Evolutionary conservation across 1,140 invertebrate species (phyloP), one percentile per base, ranked within the genome.

Genomic region (Stenopsyche tienmushanensis): DNA sequence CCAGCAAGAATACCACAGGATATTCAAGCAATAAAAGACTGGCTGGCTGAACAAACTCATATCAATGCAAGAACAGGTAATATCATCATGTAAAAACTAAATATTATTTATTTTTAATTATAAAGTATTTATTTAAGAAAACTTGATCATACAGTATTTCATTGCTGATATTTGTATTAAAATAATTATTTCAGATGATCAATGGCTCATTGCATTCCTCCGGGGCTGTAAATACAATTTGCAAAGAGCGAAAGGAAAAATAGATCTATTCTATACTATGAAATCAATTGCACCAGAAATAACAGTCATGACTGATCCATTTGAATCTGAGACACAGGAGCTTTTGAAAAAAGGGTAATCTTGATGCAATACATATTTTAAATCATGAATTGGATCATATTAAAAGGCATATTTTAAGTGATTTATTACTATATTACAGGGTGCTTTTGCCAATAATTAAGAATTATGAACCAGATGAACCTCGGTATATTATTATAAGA

Each of bases 31-130:
- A 84, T 91, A n/a, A 88, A 86, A 62, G 85, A 88, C 57, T 91
- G 89, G 90, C 73, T 91, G 0, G 72, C 76, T 5, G 86, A 87
- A 67, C 88, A 91, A 75, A 87, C 88, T 0, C 88, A 91, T 78
- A 78, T 91, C 8, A 44, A 24, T 34, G 49, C 41, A 2, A 17
- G 57, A 47, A 47, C 23, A 3, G 57, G 57, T 62, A 23, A 62
- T 23, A 18, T 17, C 15, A 42, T 59, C 24, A 45, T 9, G n/a
- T n/a, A n/a, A n/a, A n/a, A n/a, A n/a, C n/a, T n/a, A n/a, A n/a
- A n/a, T n/a, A n/a, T n/a, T n/a, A n/a, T n/a, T n/a, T n/a, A n/a
- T n/a, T n/a, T n/a, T n/a, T n/a, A n/a, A n/a, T n/a, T n/a, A n/a
- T n/a, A n/a, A 34, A 34, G 13, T 34, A 34, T 34, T 13, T 34